Evolutionary conservation across 1,140 invertebrate genomes (phyloP).

Genomic region (Brachionus plicatilis): DNA sequence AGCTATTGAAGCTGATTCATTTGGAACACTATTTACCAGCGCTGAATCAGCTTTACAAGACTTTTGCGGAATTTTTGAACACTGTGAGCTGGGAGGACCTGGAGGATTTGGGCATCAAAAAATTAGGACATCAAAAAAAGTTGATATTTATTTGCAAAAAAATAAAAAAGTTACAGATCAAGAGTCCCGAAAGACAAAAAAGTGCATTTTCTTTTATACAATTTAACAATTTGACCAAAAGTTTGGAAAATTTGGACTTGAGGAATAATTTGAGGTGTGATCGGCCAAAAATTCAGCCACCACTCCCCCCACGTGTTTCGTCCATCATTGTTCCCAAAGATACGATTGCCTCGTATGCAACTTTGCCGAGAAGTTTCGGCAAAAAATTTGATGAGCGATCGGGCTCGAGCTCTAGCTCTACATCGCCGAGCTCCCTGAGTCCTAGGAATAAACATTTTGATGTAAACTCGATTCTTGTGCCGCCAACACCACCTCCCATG

Average conservation of each 20-base stretch:
- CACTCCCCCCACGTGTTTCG: conserved; percentile 20
- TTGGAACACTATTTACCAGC: conserved; percentile 84
- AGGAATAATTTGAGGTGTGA: not conserved
- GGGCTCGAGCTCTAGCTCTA: not conserved
- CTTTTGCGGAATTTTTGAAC: conserved; percentile 75
- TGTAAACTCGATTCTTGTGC: conserved; percentile 3
- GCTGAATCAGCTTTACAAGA: conserved; percentile 84
- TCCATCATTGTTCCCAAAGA: conserved; percentile 42
- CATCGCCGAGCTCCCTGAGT: not conserved
- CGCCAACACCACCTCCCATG: conserved; percentile 17
- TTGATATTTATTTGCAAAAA: conserved; percentile 91
- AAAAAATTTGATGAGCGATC: not conserved
- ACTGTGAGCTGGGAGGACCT: conserved; percentile 93
- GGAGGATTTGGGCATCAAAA: conserved; percentile 89
- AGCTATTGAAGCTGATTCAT: conserved; percentile 82
- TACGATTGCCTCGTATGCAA: not conserved
- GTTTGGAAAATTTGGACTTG: conserved; percentile 32
- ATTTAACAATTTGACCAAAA: conserved; percentile 38
- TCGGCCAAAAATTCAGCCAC: not conserved
- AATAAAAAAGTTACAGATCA: conserved; percentile 73
- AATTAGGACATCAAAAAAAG: conserved; percentile 91
- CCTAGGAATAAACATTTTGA: not conserved
- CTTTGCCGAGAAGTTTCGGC: not conserved
- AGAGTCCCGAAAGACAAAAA: conserved; percentile 42
- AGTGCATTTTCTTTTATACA: not conserved